Conservation (phyloP, 2,888 invertebrate species). For the Sarcophaga variegata region DNA sequence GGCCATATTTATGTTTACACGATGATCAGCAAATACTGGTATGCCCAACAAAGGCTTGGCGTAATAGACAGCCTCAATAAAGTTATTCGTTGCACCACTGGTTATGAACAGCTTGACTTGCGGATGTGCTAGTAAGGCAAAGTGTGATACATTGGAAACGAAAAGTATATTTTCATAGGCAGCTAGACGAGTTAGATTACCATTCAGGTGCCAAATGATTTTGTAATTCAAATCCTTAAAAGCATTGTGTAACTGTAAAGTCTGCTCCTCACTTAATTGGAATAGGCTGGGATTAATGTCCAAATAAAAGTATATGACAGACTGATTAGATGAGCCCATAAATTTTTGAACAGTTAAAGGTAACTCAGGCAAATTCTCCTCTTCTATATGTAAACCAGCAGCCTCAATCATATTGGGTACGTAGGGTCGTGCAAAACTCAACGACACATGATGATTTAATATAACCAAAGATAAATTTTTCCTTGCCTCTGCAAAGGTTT, state of each 20-base stretch:
- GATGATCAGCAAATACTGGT: slow-evolving; percentile 80
- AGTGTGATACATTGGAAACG: slow-evolving; percentile 80
- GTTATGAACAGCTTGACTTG: slow-evolving; percentile 83
- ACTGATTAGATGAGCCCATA: slow-evolving; percentile 79
- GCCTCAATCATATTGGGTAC: slow-evolving; percentile 80
- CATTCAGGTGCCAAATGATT: slow-evolving; percentile 74
- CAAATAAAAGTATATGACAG: slow-evolving; percentile 82
- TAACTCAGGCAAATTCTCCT: slow-evolving; percentile 77
- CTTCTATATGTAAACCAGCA: slow-evolving; percentile 79
- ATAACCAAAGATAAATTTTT: slow-evolving; percentile 75
- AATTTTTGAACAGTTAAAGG: slow-evolving; percentile 78
- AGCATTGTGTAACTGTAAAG: slow-evolving; percentile 71
- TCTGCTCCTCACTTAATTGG: slow-evolving; percentile 74
- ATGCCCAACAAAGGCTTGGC: slow-evolving; percentile 81
- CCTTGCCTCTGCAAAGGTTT: slow-evolving; percentile 71
- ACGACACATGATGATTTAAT: slow-evolving; percentile 77
- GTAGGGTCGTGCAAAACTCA: slow-evolving; percentile 77
- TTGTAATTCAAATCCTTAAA: slow-evolving; percentile 71
- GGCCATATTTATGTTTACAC: slow-evolving; percentile 76
- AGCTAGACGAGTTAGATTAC: slow-evolving; percentile 79
- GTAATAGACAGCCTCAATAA: slow-evolving; percentile 81
- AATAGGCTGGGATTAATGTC: slow-evolving; percentile 78
- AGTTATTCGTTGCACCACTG: slow-evolving; percentile 83
- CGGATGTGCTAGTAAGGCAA: slow-evolving; percentile 81
- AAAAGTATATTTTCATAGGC: slow-evolving; percentile 78